A percentile compares a stretch with the other conserved stretches of the same genome.
phyloP scores from a whole-genome alignment of 2,797 vertebrate species.

The Brachymystax lenok region DNA sequence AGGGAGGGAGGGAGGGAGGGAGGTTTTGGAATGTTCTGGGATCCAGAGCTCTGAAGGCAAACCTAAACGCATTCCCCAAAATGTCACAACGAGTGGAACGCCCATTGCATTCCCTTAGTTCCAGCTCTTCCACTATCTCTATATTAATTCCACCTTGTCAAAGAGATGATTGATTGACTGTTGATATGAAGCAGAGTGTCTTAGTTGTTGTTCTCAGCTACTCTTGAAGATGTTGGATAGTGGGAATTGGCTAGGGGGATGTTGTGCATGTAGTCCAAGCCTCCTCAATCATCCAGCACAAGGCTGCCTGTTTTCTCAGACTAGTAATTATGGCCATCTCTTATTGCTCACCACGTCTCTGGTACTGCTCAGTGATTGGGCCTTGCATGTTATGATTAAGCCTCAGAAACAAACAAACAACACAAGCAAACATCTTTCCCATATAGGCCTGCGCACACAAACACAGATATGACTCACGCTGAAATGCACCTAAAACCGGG shows the following conservation, averaged over 20 bases:
- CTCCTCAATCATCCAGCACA: neutral
- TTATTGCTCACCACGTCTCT: constrained; percentile 26
- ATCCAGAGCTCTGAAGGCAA: constrained; percentile 53
- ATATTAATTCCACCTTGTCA: constrained; percentile 14
- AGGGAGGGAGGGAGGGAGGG: constrained; percentile 28
- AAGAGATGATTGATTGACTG: constrained; percentile 21
- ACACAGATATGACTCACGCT: constrained; percentile 8
- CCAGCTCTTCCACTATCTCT: constrained; percentile 13
- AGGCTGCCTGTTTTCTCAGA: constrained; percentile 30
- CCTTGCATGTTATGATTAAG: constrained; percentile 35
- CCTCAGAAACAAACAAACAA: constrained; percentile 24
- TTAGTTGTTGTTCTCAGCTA: constrained; percentile 18
- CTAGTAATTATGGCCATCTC: constrained; percentile 40
- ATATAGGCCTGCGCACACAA: constrained; percentile 15
- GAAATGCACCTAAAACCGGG: neutral
- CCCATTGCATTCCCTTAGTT: constrained; percentile 38
- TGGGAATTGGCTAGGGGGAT: constrained; percentile 24
- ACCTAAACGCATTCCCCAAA: constrained; percentile 47
- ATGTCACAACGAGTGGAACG: constrained; percentile 37
- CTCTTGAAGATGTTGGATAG: constrained; percentile 15
- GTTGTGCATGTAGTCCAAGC: constrained; percentile 3
- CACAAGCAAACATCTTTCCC: constrained; percentile 18
- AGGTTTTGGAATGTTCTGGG: constrained; percentile 57
- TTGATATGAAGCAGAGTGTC: constrained; percentile 10
- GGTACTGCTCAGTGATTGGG: constrained; percentile 23